Base-by-base conservation (phyloP, 1,140 invertebrate species). In the Nebria ingens region DNA sequence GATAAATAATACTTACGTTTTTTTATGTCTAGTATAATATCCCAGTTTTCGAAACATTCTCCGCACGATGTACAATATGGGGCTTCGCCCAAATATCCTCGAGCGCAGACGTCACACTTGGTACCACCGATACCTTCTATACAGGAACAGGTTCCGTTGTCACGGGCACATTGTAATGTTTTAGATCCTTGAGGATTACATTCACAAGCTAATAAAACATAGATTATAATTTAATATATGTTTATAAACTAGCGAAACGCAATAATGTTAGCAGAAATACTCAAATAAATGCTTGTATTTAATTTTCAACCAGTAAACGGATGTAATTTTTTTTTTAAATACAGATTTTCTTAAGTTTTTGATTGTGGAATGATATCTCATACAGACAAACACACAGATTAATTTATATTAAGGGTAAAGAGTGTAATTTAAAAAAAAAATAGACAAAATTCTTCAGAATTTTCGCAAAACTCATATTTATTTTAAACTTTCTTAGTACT, bases 41-140 rank as follows among this genome's bases (percentile, higher is more conserved):
- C 95, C 97, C 97, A 99, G 69, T 97, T 97, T 66, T 97, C 88
- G 71, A 99, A 99, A 74, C 97, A 99, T 71, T 99, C 97, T 12
- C 97, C 97, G 74, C 97, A 99, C 0, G 93, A 85, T 38, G 80
- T 76, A 68, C 97, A 99, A 61, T 86, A 76, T 0, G 96, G 96
- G 29, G 93, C 87, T 40, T 81, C 73, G 6, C 97, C 97, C 34
- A 91, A 82, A 63, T 89, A 98, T 19, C 97, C 96, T 55, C 96
- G 79, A 38, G 89, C 94, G 74, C 97, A 99, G 59, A 83, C 77
- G 68, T 99, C 91, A 74, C 97, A 99, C 66, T 93, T 91, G 60
- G 89, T 82, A 9, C 97, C 97, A 50, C 93, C 93, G 58, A 98
- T 97, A 2, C 91, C 97, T 58, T 83, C 79, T 59, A 84, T 79